Evolutionary conservation across 2,113 vertebrate species (phyloP).

Genomic region (Engraulis encrasicolus): DNA sequence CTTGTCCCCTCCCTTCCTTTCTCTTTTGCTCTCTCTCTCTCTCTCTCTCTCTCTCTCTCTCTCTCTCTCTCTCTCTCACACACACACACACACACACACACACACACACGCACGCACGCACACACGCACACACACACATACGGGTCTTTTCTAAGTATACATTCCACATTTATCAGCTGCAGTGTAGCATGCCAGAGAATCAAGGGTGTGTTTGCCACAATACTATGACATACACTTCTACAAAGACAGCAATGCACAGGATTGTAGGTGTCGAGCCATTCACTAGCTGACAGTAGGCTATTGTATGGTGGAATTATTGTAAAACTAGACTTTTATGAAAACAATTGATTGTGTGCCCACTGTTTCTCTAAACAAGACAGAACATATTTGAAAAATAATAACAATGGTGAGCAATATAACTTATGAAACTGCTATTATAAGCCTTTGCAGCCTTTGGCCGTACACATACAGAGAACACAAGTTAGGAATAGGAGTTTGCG

Average conservation of each 20-base stretch:
- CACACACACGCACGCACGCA: conserved; percentile 1
- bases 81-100: conserved; percentile 6
- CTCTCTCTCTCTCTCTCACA: not conserved
- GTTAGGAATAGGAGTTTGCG: too few species aligned
- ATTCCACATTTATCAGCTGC: too few species aligned
- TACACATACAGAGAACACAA: too few species aligned
- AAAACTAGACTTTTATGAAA: not conserved
- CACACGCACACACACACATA: not conserved
- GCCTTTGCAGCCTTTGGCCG: too few species aligned
- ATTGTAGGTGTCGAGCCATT: not conserved
- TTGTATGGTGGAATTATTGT: not conserved
- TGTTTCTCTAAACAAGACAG: not conserved
- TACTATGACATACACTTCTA: not conserved
- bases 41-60: not conserved
- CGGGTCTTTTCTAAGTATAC: too few species aligned
- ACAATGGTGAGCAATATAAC: too few species aligned
- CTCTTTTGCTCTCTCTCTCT: not conserved
- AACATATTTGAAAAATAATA: too few species aligned
- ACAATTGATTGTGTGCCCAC: not conserved
- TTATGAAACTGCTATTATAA: too few species aligned
- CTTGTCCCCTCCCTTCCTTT: not conserved
- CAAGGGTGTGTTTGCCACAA: not conserved
- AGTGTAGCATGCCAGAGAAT: too few species aligned
- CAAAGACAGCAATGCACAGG: not conserved
- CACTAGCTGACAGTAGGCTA: not conserved